Percentiles rank a stretch among this genome's conserved stretches.
phyloP scores from a whole-genome alignment of 2,888 invertebrate genomes.

The Rhagophthalmus giganteus region DNA sequence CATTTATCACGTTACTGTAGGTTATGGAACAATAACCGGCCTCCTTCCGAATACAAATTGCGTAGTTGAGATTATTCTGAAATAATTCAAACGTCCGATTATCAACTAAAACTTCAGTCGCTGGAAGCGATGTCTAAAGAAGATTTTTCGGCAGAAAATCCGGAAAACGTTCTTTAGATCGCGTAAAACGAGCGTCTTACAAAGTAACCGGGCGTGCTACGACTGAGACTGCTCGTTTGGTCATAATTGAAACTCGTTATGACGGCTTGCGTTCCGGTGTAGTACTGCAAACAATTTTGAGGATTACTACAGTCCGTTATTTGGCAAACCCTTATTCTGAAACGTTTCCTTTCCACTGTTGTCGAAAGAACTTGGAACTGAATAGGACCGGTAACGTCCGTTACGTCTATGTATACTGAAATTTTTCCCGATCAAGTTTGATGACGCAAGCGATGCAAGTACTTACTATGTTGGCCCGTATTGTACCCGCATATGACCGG shows the following conservation, averaged over 20 bases:
- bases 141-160: no score
- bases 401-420: conserved; percentile 74
- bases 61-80: conserved; percentile 78
- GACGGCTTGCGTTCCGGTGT: conserved; percentile 61
- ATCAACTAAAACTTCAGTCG: background rate
- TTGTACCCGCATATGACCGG: conserved; percentile 77
- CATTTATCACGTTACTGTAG: conserved; percentile 61
- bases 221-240: conserved; percentile 59
- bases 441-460: no score
- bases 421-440: no score
- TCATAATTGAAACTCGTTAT: conserved; percentile 75
- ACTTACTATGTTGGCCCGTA: conserved; percentile 73
- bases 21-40: conserved; percentile 68
- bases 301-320: conserved; percentile 52
- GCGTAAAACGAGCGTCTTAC: conserved; percentile 53
- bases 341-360: conserved; percentile 61
- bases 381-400: conserved; percentile 64
- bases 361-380: conserved; percentile 67
- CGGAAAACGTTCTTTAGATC: background rate
- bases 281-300: conserved; percentile 67
- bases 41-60: conserved; percentile 68
- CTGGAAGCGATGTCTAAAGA: background rate
- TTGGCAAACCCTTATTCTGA: conserved; percentile 67
- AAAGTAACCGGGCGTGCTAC: conserved; percentile 64
- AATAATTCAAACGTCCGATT: background rate